Percentiles rank a stretch among this genome's conserved stretches.
Evolutionary conservation across 2,113 vertebrate genomes (phyloP).

Genomic region (Aix galericulata): DNA sequence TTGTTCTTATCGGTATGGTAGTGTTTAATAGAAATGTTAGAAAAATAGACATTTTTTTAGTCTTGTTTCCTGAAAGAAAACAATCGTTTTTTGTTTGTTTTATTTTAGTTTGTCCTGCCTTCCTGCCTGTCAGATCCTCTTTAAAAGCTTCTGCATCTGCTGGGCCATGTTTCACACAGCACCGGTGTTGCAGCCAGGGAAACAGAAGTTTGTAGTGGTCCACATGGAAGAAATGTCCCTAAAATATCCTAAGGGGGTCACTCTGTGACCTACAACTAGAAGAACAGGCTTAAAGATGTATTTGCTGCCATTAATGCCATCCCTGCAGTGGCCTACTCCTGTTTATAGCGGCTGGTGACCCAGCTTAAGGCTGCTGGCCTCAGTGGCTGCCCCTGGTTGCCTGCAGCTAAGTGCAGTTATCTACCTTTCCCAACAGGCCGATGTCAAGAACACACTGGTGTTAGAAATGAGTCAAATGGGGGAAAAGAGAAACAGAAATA

Average conservation of each 20-base stretch:
- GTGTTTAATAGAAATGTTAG: neutral
- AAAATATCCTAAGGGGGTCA: neutral
- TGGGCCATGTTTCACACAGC: neutral
- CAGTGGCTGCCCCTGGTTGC: too few relatives aligned
- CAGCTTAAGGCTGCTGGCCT: neutral
- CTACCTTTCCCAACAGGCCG: neutral
- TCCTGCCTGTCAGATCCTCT: neutral
- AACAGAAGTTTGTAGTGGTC: neutral
- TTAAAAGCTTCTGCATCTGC: neutral
- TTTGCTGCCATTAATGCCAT: neutral
- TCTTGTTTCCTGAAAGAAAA: neutral
- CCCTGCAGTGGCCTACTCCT: neutral
- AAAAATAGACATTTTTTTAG: neutral
- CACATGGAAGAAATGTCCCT: neutral
- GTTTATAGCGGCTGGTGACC: neutral
- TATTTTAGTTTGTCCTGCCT: neutral
- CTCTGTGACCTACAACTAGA: neutral
- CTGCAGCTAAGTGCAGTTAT: neutral
- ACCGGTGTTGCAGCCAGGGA: neutral
- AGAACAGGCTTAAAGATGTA: neutral
- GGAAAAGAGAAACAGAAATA: neutral
- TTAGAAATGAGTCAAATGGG: neutral
- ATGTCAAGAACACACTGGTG: neutral
- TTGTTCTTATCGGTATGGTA: neutral
- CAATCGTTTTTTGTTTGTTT: neutral